phyloP scores from a whole-genome alignment of 1,140 invertebrate species.

The Caerostris darwini region DNA sequence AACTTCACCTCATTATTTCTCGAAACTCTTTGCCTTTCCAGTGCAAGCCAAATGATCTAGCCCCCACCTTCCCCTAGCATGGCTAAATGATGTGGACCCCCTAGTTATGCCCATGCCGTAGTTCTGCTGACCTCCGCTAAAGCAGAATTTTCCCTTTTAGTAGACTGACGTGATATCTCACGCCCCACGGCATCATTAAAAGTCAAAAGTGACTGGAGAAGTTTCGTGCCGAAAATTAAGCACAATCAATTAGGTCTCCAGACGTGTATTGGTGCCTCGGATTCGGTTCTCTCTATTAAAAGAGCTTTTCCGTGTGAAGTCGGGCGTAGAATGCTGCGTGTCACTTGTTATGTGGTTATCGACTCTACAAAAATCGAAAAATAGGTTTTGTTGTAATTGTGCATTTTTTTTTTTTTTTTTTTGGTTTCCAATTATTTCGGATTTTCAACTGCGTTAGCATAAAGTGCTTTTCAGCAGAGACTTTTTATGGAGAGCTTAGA shows the following conservation, averaged over 20 bases:
- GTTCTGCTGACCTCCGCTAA: constrained; percentile 38
- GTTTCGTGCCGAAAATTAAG: constrained; percentile 51
- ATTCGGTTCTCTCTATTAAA: constrained; percentile 3
- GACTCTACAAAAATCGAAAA: background rate
- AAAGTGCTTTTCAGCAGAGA: too few species aligned
- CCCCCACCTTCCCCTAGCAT: background rate
- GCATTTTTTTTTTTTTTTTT: too few species aligned
- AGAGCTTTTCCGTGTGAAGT: background rate
- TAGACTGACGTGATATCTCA: constrained; percentile 14
- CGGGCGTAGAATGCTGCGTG: background rate
- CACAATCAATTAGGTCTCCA: constrained; percentile 24
- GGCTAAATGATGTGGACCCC: constrained; percentile 38
- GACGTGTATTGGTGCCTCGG: background rate
- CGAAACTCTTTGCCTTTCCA: constrained; percentile 8
- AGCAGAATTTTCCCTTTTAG: constrained; percentile 12
- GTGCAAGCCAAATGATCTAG: constrained; percentile 10
- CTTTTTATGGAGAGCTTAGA: too few species aligned
- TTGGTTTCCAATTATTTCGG: too few species aligned
- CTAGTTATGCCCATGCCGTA: constrained; percentile 46
- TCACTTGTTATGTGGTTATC: background rate
- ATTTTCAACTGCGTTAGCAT: too few species aligned
- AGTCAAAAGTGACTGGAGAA: constrained; percentile 46
- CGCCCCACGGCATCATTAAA: constrained; percentile 41
- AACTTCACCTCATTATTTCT: constrained; percentile 52
- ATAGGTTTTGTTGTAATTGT: too few species aligned